Conservation (phyloP, 2,113 vertebrate genomes). For the Australoheros scitulus region DNA sequence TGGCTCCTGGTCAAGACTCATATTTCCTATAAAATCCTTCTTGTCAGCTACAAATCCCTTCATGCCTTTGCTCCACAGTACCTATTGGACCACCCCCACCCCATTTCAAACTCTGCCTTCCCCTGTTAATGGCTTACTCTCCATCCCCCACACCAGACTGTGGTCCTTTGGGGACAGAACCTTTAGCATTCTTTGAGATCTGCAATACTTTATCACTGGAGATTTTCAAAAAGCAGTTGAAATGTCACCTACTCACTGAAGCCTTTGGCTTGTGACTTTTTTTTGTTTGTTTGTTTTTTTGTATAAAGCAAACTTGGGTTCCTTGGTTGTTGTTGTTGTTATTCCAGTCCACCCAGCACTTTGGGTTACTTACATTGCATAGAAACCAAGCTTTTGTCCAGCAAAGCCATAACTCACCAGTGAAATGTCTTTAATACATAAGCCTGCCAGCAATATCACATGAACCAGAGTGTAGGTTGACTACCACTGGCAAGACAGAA, state of each 20-base stretch:
- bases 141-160: neutral
- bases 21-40: neutral
- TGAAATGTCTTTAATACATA: slow-evolving; percentile 38
- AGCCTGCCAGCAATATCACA: slow-evolving; percentile 3
- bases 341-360: neutral
- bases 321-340: neutral
- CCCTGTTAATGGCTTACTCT: neutral
- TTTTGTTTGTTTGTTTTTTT: neutral
- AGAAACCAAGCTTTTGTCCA: neutral
- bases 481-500: slow-evolving; percentile 23
- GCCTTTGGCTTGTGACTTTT: neutral
- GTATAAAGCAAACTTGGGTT: neutral
- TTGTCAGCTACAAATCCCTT: neutral
- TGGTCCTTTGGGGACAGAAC: neutral
- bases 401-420: slow-evolving; percentile 33
- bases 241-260: neutral
- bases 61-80: neutral
- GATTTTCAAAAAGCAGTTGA: neutral
- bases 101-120: neutral
- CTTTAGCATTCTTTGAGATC: neutral
- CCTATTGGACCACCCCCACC: neutral
- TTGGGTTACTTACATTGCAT: neutral
- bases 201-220: neutral
- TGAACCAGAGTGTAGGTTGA: slow-evolving; percentile 25
- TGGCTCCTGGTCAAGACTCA: too few species aligned